Conservation (phyloP, 2,113 vertebrate species). For the Pelobates fuscus region DNA sequence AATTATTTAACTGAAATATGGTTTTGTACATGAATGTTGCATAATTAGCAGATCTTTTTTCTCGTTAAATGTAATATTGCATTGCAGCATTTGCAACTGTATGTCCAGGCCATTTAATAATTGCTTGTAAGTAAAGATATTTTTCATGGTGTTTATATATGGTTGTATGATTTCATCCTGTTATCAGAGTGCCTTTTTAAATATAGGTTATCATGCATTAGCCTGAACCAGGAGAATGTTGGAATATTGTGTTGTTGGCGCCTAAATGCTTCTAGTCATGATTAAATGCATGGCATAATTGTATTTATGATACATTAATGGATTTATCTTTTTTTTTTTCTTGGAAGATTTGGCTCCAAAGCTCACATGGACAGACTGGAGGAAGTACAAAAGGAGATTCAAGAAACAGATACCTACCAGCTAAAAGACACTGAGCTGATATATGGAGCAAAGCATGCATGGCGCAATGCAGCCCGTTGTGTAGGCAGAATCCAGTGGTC, state of each 20-base stretch:
- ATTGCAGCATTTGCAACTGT: too few species aligned
- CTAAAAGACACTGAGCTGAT: conserved; percentile 94
- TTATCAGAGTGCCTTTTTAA: too few species aligned
- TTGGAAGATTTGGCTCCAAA: conserved; percentile 84
- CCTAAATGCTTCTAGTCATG: neutral
- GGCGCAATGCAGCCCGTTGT: conserved; percentile 92
- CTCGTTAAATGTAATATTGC: too few species aligned
- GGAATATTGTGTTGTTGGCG: neutral
- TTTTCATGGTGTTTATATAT: too few species aligned
- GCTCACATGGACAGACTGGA: conserved; percentile 88
- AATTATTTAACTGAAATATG: too few species aligned
- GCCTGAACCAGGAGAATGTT: neutral
- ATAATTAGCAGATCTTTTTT: too few species aligned
- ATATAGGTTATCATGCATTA: neutral
- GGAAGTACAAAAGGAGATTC: conserved; percentile 91
- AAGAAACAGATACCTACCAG: conserved; percentile 85
- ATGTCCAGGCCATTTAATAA: too few species aligned
- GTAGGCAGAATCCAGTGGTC: conserved; percentile 98
- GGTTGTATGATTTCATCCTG: too few species aligned
- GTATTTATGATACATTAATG: neutral
- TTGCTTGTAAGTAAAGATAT: too few species aligned
- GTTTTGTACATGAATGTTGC: too few species aligned
- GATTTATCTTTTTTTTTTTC: neutral
- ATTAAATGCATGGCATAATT: neutral
- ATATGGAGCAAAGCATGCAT: conserved; percentile 94